Base-by-base conservation (phyloP, 2,113 vertebrate species). In the Pituophis catenifer region DNA sequence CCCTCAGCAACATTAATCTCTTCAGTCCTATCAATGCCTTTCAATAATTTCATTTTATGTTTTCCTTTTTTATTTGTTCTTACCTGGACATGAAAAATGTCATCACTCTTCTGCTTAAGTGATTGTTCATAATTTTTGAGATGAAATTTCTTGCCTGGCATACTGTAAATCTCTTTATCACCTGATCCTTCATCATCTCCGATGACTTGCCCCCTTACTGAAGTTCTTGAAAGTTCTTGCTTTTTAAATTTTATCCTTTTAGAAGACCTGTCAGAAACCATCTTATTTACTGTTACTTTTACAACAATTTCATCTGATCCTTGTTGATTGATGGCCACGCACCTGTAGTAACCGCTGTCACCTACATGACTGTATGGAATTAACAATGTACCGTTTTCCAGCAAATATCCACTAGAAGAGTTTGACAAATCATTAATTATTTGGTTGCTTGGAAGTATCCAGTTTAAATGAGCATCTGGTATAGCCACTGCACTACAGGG, bases 271-370 rank as follows among this genome's bases (percentile, higher is more conserved):
- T 96, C 92, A 2, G 97, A 94, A 0, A 96, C 97, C 92, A 96
- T 98, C 91, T 95, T 97, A 48, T 95, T 97, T 15, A 99, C 94
- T 1, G 93, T 94, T 55, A 99, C 65, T 62, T 97, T 97, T 57
- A 98, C 95, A 2, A 96, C 95, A 70, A 98, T 93, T 0, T 97
- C 97, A 91, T 99, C 98, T 1, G 96, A 97, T 6, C 99, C 99
- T 8, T 97, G 97, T 55, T 95, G 97, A 96, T 99, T 99, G 86
- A 98, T 89, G 9, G 99, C 99, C 11, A 99, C 96, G 8, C 99
- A 99, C 59, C 97, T 98, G 96, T 99, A 99, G 96, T 97, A 93
- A 23, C 99, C 99, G 44, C 95, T 97, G 23, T 99, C 98, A 9
- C 94, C 94, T 3, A 96, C 19, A 0, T 97, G 98, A 89, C 97